A percentile compares a stretch with the other conserved stretches of the same genome.
phyloP scores from a whole-genome alignment of 1,140 invertebrate species.

The Drosophila varians region DNA sequence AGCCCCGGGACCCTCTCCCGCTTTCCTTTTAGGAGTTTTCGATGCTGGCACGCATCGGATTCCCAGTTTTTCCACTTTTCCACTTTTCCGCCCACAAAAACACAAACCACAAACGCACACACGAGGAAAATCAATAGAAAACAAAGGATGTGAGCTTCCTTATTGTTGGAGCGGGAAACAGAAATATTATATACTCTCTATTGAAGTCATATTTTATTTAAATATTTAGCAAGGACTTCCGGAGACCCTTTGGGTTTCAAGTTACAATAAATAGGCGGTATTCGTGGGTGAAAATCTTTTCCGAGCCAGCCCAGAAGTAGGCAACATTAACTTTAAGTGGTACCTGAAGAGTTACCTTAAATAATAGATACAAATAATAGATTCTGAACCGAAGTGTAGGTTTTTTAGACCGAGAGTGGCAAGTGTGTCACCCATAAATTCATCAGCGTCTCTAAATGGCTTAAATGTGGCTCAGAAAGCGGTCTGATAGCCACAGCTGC shows the following conservation, averaged over 20 bases:
- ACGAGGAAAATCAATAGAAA: constrained; percentile 43
- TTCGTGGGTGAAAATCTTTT: background rate
- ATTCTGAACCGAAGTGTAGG: background rate
- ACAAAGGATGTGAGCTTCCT: constrained; percentile 3
- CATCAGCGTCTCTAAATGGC: constrained; percentile 74
- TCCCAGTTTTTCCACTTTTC: constrained; percentile 28
- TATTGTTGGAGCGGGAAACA: background rate
- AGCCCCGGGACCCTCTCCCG: background rate
- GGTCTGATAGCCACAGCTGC: constrained; percentile 8
- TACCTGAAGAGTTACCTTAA: background rate
- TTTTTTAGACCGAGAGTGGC: constrained; percentile 22
- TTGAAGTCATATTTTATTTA: background rate
- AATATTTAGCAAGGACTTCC: background rate
- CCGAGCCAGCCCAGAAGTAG: background rate
- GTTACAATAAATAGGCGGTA: background rate
- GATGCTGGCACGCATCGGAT: constrained; percentile 55
- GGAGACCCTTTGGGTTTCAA: background rate
- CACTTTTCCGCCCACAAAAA: background rate
- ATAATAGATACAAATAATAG: background rate
- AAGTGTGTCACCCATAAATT: constrained; percentile 61
- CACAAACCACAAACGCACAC: constrained; percentile 1
- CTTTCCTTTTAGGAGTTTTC: background rate
- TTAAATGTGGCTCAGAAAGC: constrained; percentile 43
- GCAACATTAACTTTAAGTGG: background rate
- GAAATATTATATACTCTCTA: constrained; percentile 5